phyloP scores from a whole-genome alignment of 2,888 invertebrate species.

The Euclidia mi region DNA sequence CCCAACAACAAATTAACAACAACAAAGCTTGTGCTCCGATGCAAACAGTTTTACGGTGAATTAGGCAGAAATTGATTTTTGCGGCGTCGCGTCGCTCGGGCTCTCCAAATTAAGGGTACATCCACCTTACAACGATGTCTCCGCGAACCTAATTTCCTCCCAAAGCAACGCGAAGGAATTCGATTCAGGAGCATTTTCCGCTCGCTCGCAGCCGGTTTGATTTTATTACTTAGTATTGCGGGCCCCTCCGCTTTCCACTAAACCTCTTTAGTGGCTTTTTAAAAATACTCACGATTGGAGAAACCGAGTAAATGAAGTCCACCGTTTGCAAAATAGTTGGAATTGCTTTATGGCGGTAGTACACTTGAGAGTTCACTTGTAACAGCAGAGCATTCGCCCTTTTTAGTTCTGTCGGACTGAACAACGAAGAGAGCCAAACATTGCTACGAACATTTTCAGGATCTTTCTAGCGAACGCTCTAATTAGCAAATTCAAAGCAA shows the following conservation, averaged over 20 bases:
- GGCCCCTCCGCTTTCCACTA: slow-evolving; percentile 29
- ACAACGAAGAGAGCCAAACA: too few relatives aligned
- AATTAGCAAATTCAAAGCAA: too few relatives aligned
- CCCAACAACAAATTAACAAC: too few relatives aligned
- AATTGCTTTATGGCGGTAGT: too few relatives aligned
- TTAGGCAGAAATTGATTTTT: slow-evolving; percentile 41
- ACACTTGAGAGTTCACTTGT: too few relatives aligned
- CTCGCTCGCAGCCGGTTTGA: slow-evolving; percentile 57
- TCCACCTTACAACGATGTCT: slow-evolving; percentile 29
- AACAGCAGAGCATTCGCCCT: too few relatives aligned
- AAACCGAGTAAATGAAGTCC: slow-evolving; percentile 51
- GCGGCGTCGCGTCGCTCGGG: slow-evolving; percentile 13
- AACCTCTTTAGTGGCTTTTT: slow-evolving; percentile 56
- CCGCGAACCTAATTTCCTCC: slow-evolving; percentile 64
- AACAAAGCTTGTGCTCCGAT: neutral
- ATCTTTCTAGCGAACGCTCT: too few relatives aligned
- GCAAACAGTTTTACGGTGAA: slow-evolving; percentile 4
- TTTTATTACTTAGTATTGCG: slow-evolving; percentile 58
- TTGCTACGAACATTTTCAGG: too few relatives aligned
- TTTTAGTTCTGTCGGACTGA: too few relatives aligned
- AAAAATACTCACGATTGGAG: slow-evolving; percentile 54
- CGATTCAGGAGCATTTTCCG: slow-evolving; percentile 65
- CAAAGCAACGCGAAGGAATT: slow-evolving; percentile 62
- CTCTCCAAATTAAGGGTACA: slow-evolving; percentile 32
- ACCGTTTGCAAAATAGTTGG: slow-evolving; percentile 48